Percentiles rank a stretch among this genome's conserved stretches.
These are phyloP conservation scores for Tragelaphus eurycerus DNA, from an alignment of 2,797 vertebrate genomes.

Conservation along the genomic window DNA sequence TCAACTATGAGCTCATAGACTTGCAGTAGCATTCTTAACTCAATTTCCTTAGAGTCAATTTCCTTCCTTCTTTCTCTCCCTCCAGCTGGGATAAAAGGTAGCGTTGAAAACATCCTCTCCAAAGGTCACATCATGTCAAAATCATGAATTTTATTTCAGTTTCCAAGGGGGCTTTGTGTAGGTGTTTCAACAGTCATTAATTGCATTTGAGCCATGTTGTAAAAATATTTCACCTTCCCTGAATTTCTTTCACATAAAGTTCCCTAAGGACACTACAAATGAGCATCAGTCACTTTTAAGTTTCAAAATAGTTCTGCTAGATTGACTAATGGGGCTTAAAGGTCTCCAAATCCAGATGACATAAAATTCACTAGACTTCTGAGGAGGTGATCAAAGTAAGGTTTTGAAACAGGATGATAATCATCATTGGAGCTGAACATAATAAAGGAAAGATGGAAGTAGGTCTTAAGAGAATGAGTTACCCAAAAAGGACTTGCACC, in stretches of 20 bases:
- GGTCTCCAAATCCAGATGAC: constrained; percentile 33
- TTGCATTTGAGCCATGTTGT: constrained; percentile 22
- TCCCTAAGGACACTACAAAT: constrained; percentile 59
- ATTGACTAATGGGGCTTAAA: constrained; percentile 52
- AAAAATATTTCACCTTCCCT: constrained; percentile 7
- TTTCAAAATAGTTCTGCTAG: constrained; percentile 52
- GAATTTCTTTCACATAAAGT: constrained; percentile 36
- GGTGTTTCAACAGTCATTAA: constrained; percentile 48
- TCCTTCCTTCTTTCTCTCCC: neutral
- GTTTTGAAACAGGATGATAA: constrained; percentile 41
- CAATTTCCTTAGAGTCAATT: neutral
- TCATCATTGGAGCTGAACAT: neutral
- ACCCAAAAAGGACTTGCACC: neutral
- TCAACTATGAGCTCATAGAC: neutral
- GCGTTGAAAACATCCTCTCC: constrained; percentile 21
- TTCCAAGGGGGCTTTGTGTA: constrained; percentile 1
- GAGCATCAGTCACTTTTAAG: constrained; percentile 49
- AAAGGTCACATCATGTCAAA: constrained; percentile 50
- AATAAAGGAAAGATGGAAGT: constrained; percentile 33
- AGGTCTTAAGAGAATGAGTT: neutral
- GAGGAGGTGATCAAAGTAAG: neutral
- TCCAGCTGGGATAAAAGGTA: constrained; percentile 31
- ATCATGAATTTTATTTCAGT: constrained; percentile 33
- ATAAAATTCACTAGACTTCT: constrained; percentile 47
- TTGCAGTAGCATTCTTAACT: neutral